Evolutionary conservation across 1,140 invertebrate genomes (phyloP).

Genomic region (Micrasema minimum): DNA sequence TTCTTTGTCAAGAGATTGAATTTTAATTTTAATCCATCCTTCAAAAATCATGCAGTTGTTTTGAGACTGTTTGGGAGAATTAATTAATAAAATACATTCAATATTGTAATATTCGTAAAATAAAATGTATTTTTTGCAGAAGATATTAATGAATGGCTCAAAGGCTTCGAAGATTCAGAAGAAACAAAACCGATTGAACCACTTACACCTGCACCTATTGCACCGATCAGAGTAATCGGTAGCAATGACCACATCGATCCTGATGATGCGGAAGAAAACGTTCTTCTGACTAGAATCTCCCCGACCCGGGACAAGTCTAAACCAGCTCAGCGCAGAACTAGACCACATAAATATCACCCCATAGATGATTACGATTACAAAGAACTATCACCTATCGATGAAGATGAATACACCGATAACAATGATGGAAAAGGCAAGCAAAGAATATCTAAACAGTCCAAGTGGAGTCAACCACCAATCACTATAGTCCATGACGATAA

Average conservation of each 20-base stretch:
- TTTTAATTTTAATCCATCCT: no score
- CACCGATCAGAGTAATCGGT: background rate
- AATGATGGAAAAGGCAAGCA: slow-evolving; percentile 23
- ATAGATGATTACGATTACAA: slow-evolving; percentile 39
- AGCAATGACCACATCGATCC: background rate
- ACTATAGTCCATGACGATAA: slow-evolving; percentile 5
- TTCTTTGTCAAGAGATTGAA: no score
- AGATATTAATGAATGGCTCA: slow-evolving; percentile 14
- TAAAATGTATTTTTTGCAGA: slow-evolving; percentile 10
- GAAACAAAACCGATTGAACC: background rate
- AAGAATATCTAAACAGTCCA: slow-evolving; percentile 37
- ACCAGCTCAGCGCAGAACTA: slow-evolving; percentile 15
- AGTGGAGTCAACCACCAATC: slow-evolving; percentile 11
- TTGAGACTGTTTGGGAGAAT: no score
- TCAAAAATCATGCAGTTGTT: no score
- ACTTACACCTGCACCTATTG: background rate
- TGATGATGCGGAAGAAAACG: slow-evolving; percentile 32
- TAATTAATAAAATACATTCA: no score
- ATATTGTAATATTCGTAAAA: no score
- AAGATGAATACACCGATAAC: slow-evolving; percentile 33
- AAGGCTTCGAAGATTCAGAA: slow-evolving; percentile 11
- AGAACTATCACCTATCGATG: slow-evolving; percentile 22
- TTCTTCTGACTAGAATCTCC: slow-evolving; percentile 43
- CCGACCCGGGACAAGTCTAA: slow-evolving; percentile 37
- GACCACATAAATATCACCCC: slow-evolving; percentile 40